Percentiles rank a stretch among this genome's conserved stretches.
phyloP scores from a whole-genome alignment of 2,113 vertebrate species.

The Anser brachyrhynchus region DNA sequence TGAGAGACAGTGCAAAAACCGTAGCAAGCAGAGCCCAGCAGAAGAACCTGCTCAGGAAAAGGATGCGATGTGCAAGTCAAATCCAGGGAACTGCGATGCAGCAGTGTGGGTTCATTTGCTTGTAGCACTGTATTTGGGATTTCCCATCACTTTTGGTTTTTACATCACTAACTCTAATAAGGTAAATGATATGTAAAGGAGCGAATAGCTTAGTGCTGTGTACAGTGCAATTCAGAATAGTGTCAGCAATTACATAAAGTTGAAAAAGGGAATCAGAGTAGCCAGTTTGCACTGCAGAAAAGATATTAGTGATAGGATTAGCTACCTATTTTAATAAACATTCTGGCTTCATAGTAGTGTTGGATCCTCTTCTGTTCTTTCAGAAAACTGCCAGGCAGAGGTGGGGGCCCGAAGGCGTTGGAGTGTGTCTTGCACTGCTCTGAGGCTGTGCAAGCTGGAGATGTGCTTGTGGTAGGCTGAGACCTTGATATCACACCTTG shows the following conservation, averaged over 20 bases:
- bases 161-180: neutral
- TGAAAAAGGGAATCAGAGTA: neutral
- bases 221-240: neutral
- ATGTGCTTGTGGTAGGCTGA: neutral
- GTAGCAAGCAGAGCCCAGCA: accelerated
- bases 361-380: neutral
- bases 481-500: neutral
- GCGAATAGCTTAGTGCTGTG: neutral
- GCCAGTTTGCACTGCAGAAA: neutral
- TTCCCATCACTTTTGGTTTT: neutral
- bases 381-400: neutral
- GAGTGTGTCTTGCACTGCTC: neutral
- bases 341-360: neutral
- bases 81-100: accelerated
- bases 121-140: neutral
- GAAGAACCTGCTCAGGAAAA: neutral
- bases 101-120: neutral
- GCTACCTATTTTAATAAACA: neutral
- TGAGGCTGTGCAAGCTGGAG: neutral
- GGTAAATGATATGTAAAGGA: neutral
- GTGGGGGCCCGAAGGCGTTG: neutral
- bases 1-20: neutral
- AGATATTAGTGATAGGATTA: neutral
- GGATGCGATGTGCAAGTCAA: neutral
- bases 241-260: neutral